These are phyloP conservation scores for Asobara japonica DNA, from an alignment of 1,140 invertebrate species.

Conservation along the genomic window DNA sequence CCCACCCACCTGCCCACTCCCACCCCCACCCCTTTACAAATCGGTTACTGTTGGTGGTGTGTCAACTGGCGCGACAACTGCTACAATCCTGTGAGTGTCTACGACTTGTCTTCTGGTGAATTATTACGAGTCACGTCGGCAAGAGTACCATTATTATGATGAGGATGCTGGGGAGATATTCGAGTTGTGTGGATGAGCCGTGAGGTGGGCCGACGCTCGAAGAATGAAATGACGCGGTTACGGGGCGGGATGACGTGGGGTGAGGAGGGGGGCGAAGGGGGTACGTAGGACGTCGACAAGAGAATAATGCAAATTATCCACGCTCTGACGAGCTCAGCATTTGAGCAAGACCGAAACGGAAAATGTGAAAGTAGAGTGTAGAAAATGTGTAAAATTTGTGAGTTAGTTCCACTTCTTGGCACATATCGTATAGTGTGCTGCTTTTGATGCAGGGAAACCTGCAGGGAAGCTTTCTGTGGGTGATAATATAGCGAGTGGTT, in stretches of 20 bases:
- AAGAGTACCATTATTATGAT: conserved; percentile 43
- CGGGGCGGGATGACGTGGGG: no score
- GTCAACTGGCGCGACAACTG: neutral
- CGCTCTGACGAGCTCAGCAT: conserved; percentile 24
- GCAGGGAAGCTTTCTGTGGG: no score
- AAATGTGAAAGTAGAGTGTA: conserved; percentile 19
- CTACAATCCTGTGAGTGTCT: conserved; percentile 5
- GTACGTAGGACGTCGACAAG: conserved; percentile 30
- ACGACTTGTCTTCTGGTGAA: conserved; percentile 32
- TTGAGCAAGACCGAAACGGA: neutral
- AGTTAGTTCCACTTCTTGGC: no score
- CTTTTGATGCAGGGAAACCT: no score
- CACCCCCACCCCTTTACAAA: no score
- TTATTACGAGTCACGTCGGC: conserved; percentile 48
- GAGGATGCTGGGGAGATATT: conserved; percentile 21
- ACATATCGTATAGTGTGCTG: no score
- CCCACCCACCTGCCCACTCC: no score
- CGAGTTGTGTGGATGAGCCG: conserved; percentile 5
- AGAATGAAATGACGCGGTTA: conserved; percentile 28
- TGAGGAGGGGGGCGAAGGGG: neutral
- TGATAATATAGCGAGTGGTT: no score
- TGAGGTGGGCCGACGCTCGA: neutral
- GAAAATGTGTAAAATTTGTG: no score
- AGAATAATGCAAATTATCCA: conserved; percentile 50
- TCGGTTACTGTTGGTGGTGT: neutral